phyloP scores from a whole-genome alignment of 2,113 vertebrate genomes.

The Carollia perspicillata region DNA sequence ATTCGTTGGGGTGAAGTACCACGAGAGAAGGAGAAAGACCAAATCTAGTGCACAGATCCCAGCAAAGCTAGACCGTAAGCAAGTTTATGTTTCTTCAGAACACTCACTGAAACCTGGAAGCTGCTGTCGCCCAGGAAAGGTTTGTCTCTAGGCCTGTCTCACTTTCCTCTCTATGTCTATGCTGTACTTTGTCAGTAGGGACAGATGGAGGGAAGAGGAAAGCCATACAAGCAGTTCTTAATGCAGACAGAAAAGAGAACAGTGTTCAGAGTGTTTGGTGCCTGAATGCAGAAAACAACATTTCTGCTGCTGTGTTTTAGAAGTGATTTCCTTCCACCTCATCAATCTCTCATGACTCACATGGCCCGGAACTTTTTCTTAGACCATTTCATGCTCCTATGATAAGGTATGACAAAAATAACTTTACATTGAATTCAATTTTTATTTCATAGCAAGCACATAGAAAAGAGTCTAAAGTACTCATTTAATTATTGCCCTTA shows the following conservation, averaged over 20 bases:
- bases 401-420: background rate
- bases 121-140: background rate
- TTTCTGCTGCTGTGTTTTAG: background rate
- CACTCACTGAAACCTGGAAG: background rate
- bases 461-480: background rate
- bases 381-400: background rate
- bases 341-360: background rate
- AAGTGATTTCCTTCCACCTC: background rate
- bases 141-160: background rate
- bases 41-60: background rate
- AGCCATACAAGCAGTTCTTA: background rate
- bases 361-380: background rate
- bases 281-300: background rate
- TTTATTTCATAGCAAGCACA: conserved; percentile 33
- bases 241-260: background rate
- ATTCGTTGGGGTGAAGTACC: background rate
- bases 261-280: background rate
- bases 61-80: background rate
- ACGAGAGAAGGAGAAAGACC: background rate
- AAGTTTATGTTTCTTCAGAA: background rate
- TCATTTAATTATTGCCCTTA: background rate
- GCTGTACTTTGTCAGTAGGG: background rate
- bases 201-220: background rate
- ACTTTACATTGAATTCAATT: background rate
- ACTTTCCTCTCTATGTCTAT: background rate